phyloP scores from a whole-genome alignment of 2,113 vertebrate species.

The Acrocephalus arundinaceus region DNA sequence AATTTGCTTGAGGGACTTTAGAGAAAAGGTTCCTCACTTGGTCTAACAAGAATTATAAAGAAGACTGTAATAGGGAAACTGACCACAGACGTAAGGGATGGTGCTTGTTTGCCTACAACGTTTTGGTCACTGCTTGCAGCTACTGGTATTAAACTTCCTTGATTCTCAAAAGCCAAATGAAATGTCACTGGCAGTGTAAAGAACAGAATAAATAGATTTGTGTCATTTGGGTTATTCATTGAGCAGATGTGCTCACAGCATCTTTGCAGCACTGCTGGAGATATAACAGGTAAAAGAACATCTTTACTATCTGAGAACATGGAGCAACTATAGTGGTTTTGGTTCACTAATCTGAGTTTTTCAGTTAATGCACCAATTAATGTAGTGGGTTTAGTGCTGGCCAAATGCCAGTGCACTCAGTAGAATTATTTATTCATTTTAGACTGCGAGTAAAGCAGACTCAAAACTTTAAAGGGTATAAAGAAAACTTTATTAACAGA shows the following conservation, averaged over 20 bases:
- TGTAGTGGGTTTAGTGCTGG: not conserved
- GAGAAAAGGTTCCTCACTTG: not conserved
- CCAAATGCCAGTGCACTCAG: not conserved
- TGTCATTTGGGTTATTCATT: not conserved
- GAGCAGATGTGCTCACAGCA: conserved; percentile 33
- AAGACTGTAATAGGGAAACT: not conserved
- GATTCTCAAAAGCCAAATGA: conserved; percentile 39
- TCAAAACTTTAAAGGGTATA: not conserved
- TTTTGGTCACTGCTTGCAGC: conserved; percentile 19
- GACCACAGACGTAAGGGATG: not conserved
- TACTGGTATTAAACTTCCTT: conserved; percentile 65
- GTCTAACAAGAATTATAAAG: not conserved
- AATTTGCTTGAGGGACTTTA: conserved; percentile 19
- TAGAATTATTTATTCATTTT: not conserved
- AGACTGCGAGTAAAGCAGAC: not conserved
- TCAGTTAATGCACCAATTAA: not conserved
- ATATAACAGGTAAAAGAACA: conserved; percentile 46
- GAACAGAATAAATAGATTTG: not conserved
- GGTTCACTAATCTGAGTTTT: not conserved
- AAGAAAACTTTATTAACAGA: not conserved
- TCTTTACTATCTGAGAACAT: conserved; percentile 60
- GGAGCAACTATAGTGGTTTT: conserved; percentile 2
- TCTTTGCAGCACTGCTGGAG: conserved; percentile 66
- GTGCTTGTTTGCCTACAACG: not conserved
- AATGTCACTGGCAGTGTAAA: not conserved